A percentile compares a stretch with the other conserved stretches of the same genome.
phyloP scores from a whole-genome alignment of 2,888 invertebrate species.

The Nemotelus nigrinus region DNA sequence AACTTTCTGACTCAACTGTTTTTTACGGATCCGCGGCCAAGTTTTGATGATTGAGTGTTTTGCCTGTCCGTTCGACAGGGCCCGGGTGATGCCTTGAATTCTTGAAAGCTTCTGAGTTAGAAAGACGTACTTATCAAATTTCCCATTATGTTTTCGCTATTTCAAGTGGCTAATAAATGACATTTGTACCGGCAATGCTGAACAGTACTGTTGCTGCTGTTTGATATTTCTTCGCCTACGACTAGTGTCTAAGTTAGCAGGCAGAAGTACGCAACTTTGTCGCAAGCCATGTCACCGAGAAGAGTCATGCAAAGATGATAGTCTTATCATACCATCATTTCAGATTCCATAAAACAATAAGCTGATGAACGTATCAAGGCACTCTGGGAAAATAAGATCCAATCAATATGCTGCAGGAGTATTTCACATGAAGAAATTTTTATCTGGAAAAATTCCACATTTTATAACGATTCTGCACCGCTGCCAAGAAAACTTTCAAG shows the following conservation, averaged over 20 bases:
- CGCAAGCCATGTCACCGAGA: too few species aligned
- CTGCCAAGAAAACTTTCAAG: too few species aligned
- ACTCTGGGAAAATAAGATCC: too few species aligned
- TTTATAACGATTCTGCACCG: too few species aligned
- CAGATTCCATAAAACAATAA: too few species aligned
- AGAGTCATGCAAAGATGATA: too few species aligned
- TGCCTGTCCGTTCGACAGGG: neutral
- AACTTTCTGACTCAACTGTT: neutral
- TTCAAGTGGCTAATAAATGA: conserved; percentile 29
- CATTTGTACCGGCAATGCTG: conserved; percentile 11
- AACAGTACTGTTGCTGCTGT: neutral
- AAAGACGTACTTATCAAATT: neutral
- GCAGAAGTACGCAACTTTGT: neutral
- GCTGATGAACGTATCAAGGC: too few species aligned
- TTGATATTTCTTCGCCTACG: conserved; percentile 16
- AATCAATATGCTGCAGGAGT: too few species aligned
- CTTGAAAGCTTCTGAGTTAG: neutral
- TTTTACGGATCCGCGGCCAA: neutral
- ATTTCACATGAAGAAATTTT: too few species aligned
- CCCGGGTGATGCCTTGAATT: neutral
- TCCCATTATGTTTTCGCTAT: conserved; percentile 21
- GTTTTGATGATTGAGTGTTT: conserved; percentile 24
- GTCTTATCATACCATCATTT: too few species aligned
- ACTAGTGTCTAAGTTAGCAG: neutral
- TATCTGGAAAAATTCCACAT: too few species aligned